Conservation (phyloP, 2,888 invertebrate genomes). For the Amblyjoppa fuscipennis region DNA sequence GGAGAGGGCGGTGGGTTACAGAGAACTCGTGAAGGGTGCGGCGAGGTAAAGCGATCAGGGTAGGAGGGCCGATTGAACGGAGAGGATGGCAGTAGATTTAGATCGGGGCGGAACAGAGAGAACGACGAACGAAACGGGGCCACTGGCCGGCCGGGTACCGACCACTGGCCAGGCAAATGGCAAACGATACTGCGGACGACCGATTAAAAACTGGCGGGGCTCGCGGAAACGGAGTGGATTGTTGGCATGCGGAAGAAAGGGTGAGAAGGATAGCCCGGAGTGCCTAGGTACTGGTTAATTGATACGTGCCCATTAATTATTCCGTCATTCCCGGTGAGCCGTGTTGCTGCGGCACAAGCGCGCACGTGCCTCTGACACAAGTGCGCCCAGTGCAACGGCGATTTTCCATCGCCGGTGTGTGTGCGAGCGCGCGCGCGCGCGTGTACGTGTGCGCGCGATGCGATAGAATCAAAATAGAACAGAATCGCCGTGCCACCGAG, state of each 20-base stretch:
- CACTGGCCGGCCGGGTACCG: slow-evolving; percentile 20
- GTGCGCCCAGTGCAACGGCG: slow-evolving; percentile 54
- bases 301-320: slow-evolving; percentile 85
- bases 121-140: slow-evolving; percentile 15
- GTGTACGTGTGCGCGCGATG: neutral
- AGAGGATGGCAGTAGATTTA: slow-evolving; percentile 8
- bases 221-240: slow-evolving; percentile 2
- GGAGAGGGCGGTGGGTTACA: slow-evolving; percentile 14
- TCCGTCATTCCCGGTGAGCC: slow-evolving; percentile 83
- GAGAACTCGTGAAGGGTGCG: slow-evolving; percentile 35
- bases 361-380: slow-evolving; percentile 82
- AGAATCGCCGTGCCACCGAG: neutral
- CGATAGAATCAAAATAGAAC: slow-evolving; percentile 24
- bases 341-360: slow-evolving; percentile 79
- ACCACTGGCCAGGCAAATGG: slow-evolving; percentile 16
- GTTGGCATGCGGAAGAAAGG: slow-evolving; percentile 20
- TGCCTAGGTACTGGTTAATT: slow-evolving; percentile 80
- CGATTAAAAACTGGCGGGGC: slow-evolving; percentile 66
- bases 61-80: neutral
- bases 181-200: slow-evolving; percentile 35
- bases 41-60: slow-evolving; percentile 29
- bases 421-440: no score
- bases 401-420: slow-evolving; percentile 56
- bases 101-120: slow-evolving; percentile 39
- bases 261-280: slow-evolving; percentile 70